Conservation (phyloP, 2,113 vertebrate species). For the Neodon shergylaensis region DNA sequence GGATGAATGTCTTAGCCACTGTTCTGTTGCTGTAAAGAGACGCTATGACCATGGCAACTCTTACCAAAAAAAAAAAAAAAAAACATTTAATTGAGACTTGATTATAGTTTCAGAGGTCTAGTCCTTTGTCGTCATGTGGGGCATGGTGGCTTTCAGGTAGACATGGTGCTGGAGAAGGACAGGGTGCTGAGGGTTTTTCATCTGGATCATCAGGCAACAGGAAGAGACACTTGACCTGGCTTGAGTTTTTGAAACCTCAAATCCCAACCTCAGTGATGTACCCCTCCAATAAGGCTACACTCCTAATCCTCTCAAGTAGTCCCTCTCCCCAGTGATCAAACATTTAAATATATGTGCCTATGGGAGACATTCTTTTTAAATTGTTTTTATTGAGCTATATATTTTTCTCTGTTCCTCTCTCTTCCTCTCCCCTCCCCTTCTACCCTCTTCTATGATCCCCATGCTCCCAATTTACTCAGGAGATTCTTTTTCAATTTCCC, state of each 20-base stretch:
- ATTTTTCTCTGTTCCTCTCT: no score
- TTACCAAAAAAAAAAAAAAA: background rate
- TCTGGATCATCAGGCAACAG: background rate
- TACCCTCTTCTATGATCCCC: no score
- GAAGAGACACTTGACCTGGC: background rate
- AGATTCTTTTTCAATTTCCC: no score
- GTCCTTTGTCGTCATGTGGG: background rate
- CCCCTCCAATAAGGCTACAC: background rate
- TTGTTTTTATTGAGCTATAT: no score
- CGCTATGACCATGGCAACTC: background rate
- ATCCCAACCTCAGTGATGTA: background rate
- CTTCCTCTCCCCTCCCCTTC: no score
- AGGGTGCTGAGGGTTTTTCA: background rate
- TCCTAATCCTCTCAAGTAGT: no score
- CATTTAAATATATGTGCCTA: no score
- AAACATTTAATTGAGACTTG: background rate
- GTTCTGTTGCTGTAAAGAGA: background rate
- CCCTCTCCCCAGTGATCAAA: no score
- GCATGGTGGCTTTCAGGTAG: background rate
- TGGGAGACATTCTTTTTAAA: no score
- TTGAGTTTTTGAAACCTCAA: background rate
- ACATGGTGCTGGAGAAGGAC: background rate
- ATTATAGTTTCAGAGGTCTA: background rate
- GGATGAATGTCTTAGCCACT: background rate
- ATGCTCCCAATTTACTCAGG: no score